These are phyloP conservation scores for Myotis davidii DNA, from an alignment of 2,113 vertebrate species.

Conservation along the genomic window DNA sequence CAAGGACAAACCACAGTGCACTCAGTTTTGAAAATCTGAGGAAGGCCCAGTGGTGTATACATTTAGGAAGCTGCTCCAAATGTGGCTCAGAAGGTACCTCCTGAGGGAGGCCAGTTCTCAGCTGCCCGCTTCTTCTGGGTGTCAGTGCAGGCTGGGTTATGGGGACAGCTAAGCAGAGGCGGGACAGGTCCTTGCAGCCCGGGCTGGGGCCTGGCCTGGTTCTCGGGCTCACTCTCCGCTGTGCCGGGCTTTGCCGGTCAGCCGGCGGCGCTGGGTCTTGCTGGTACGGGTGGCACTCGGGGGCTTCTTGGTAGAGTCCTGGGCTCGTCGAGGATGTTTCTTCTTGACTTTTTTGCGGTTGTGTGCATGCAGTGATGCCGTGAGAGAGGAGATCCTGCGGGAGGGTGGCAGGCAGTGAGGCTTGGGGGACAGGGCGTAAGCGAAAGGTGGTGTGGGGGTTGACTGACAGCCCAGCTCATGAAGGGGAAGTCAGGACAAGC, in stretches of 20 bases:
- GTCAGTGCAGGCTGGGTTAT: neutral
- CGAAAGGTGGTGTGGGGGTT: neutral
- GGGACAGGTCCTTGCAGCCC: neutral
- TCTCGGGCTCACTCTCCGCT: slow-evolving; percentile 71
- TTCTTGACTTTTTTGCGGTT: slow-evolving; percentile 87
- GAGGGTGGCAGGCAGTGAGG: neutral
- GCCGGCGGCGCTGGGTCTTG: slow-evolving; percentile 90
- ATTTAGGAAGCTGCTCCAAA: neutral
- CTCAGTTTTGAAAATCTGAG: neutral
- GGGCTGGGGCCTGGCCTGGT: neutral
- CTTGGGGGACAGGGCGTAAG: neutral
- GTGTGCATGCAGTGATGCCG: slow-evolving; percentile 87
- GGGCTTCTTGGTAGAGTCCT: slow-evolving; percentile 82
- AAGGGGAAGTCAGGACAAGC: neutral
- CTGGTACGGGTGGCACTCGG: slow-evolving; percentile 85
- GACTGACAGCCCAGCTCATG: neutral
- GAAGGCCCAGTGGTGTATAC: neutral
- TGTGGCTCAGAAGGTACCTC: neutral
- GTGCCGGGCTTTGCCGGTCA: slow-evolving; percentile 85
- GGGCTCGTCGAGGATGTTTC: slow-evolving; percentile 78
- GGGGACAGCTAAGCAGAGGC: neutral
- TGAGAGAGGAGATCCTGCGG: slow-evolving; percentile 93
- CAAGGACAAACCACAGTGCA: neutral
- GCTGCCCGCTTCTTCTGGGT: neutral
- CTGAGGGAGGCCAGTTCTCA: neutral